Base-by-base conservation (phyloP, 2,113 vertebrate species). In the Hypomesus transpacificus region DNA sequence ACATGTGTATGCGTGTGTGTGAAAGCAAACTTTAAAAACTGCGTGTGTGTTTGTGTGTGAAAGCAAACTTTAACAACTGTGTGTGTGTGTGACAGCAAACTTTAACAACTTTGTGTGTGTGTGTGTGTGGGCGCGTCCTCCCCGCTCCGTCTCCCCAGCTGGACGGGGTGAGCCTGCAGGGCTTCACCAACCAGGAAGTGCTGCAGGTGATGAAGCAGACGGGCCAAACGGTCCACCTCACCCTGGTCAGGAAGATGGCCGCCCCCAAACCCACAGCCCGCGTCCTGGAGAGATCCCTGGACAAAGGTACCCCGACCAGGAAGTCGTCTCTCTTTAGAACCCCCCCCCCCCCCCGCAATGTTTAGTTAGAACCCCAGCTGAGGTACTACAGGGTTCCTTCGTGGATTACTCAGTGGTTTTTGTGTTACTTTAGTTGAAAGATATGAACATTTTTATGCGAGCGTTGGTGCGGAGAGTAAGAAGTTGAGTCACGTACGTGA, bases 101-200 rank as follows among this genome's bases (percentile, higher is more conserved):
- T n/a, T n/a, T n/a, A n/a, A n/a, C n/a, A 3, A 3, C 21, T 20
- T 21, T 20, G 58, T 14, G 22, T 60, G 20, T 6, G 26, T 61
- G 20, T 6, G 59, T 61, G 16, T 24, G 14, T 77, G 21, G 31
- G 46, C 34, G 31, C 5, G 4, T 7, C 3, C 21, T 62, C 3
- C 31, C 31, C 31, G 31, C 1, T 59, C 24, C 75, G 21, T 6
- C 9, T 56, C 56, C 56, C 51, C 78, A 99, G 97, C 84, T 99
- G 60, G 92, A 99, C 31, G 94, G 94, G 3, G 65, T 98, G 58
- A 95, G 93, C 75, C 93, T 99, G 18, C 93, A 97, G 22, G 94
- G 93, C 68, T 91, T 93, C 85, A 93, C 90, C 80, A 99, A 96
- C 69, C 94, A 94, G 70, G 94, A 98, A 76, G 96, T 98, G 28